A percentile compares a stretch with the other conserved stretches of the same genome.
phyloP scores from a whole-genome alignment of 2,888 invertebrate species.

The Agrochola lota region DNA sequence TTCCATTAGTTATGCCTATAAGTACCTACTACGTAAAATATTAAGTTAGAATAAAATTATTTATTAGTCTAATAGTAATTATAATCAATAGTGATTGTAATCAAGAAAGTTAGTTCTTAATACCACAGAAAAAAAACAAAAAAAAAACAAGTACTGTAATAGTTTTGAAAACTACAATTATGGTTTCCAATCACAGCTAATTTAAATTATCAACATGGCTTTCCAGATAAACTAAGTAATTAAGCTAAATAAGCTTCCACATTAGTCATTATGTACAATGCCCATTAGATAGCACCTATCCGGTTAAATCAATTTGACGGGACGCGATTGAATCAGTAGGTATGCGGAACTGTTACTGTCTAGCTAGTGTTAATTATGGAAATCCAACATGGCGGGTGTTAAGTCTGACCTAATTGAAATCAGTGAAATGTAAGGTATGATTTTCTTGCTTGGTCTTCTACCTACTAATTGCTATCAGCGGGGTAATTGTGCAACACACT shows the following conservation, averaged over 20 bases:
- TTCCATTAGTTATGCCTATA: neutral
- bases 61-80: too few species aligned
- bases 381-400: slow-evolving; percentile 47
- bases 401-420: slow-evolving; percentile 41
- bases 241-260: neutral
- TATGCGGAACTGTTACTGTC: slow-evolving; percentile 44
- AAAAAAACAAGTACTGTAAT: neutral
- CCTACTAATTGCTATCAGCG: neutral
- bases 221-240: neutral
- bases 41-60: too few species aligned
- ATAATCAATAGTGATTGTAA: too few species aligned
- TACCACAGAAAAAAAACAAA: too few species aligned
- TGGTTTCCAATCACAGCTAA: neutral
- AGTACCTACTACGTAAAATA: neutral
- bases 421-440: slow-evolving; percentile 17
- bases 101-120: too few species aligned
- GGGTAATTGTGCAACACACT: neutral
- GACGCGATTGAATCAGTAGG: slow-evolving; percentile 40
- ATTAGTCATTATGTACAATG: slow-evolving; percentile 17
- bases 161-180: neutral
- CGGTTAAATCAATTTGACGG: slow-evolving; percentile 46
- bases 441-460: slow-evolving; percentile 6
- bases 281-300: slow-evolving; percentile 15
- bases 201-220: neutral
- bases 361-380: slow-evolving; percentile 56